Conservation (phyloP, 2,888 invertebrate species). For the Mimumesa dahlbomi region DNA sequence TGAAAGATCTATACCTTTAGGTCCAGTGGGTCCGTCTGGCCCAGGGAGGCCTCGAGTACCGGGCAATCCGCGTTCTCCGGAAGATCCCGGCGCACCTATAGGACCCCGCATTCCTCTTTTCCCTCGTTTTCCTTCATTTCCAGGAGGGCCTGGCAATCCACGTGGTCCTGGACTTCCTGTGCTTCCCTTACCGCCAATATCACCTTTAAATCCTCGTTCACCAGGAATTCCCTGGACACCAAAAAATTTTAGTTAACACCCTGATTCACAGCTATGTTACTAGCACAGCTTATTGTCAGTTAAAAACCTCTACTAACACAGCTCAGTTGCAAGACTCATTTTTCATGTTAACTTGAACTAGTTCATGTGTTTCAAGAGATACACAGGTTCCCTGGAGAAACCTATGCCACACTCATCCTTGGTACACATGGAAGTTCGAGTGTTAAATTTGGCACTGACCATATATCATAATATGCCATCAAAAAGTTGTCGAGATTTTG, state of each 20-base stretch:
- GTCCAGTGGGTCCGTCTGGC: slow-evolving; percentile 88
- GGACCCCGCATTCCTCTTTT: slow-evolving; percentile 90
- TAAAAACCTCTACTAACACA: too few relatives aligned
- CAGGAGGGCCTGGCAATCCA: slow-evolving; percentile 88
- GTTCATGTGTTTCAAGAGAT: too few relatives aligned
- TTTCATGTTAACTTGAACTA: too few relatives aligned
- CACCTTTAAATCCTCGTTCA: slow-evolving; percentile 91
- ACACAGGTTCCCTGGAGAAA: too few relatives aligned
- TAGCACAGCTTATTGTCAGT: not conserved
- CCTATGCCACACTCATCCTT: too few relatives aligned
- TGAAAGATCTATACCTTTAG: slow-evolving; percentile 87
- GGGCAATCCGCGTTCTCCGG: slow-evolving; percentile 87
- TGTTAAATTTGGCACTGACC: too few relatives aligned
- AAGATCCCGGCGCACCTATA: slow-evolving; percentile 86
- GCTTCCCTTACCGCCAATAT: slow-evolving; percentile 89
- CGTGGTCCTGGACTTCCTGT: slow-evolving; percentile 87
- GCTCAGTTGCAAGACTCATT: too few relatives aligned
- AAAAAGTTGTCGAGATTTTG: too few relatives aligned
- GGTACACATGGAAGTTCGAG: too few relatives aligned
- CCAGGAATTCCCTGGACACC: slow-evolving; percentile 86
- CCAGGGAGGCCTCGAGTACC: slow-evolving; percentile 88
- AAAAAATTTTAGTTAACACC: not conserved
- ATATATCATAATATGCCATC: too few relatives aligned
- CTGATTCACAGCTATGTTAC: not conserved
- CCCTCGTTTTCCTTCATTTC: slow-evolving; percentile 91